Evolutionary conservation across 2,888 invertebrate species (phyloP).

Genomic region (Uropetala carovei): DNA sequence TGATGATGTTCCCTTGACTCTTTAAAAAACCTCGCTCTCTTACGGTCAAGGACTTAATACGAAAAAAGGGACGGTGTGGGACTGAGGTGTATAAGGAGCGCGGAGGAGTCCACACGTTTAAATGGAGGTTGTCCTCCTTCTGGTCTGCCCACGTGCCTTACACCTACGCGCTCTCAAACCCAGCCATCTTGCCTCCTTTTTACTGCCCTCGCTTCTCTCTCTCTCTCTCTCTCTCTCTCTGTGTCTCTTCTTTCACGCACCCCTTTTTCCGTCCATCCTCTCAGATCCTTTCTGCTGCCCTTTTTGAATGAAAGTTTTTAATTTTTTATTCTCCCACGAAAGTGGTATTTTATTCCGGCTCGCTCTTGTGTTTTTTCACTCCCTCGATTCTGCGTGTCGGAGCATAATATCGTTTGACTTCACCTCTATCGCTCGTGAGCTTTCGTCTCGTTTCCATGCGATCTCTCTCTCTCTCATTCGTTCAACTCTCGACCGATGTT

Average conservation of each 20-base stretch:
- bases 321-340: too few relatives aligned
- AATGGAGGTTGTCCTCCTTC: constrained; percentile 51
- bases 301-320: too few relatives aligned
- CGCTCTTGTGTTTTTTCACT: too few relatives aligned
- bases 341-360: too few relatives aligned
- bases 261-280: too few relatives aligned
- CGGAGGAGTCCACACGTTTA: constrained; percentile 34
- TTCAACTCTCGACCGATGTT: too few relatives aligned
- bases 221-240: background rate
- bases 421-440: too few relatives aligned
- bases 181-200: constrained; percentile 12
- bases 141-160: constrained; percentile 50
- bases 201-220: background rate
- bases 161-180: background rate
- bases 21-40: constrained; percentile 1
- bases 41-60: constrained; percentile 23
- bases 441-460: too few relatives aligned
- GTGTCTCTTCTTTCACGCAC: background rate
- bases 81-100: constrained; percentile 19
- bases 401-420: too few relatives aligned
- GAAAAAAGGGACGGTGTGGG: background rate
- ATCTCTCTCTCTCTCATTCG: too few relatives aligned
- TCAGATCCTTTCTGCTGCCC: too few relatives aligned
- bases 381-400: too few relatives aligned
- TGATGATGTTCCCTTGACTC: background rate